These are phyloP conservation scores for Microplitis mediator DNA, from an alignment of 1,140 invertebrate species.

Conservation along the genomic window DNA sequence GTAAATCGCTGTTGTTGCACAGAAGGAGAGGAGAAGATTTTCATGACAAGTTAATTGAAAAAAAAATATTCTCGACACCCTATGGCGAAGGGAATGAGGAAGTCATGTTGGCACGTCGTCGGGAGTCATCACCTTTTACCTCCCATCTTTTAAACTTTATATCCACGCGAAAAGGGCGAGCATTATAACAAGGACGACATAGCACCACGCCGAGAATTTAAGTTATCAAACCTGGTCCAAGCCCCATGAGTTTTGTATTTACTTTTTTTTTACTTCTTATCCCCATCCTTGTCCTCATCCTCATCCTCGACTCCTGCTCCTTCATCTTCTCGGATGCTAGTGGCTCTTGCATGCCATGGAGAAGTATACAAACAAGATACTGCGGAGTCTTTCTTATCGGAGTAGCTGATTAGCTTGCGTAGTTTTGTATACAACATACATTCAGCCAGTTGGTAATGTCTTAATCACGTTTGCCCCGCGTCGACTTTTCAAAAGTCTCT, in stretches of 20 bases:
- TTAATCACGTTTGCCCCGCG: background rate
- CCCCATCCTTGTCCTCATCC: background rate
- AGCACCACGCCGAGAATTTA: background rate
- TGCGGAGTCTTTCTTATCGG: background rate
- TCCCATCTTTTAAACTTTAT: background rate
- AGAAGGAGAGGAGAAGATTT: background rate
- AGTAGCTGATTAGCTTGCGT: background rate
- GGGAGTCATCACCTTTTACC: conserved; percentile 9
- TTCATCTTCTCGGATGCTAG: too few species aligned
- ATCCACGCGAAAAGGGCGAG: background rate
- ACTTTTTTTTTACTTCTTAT: background rate
- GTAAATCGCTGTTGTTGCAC: too few species aligned
- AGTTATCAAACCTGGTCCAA: background rate
- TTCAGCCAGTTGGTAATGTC: background rate
- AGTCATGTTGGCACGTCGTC: conserved; percentile 7
- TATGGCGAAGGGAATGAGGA: conserved; percentile 17
- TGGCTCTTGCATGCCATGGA: background rate
- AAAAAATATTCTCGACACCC: background rate
- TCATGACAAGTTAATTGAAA: background rate
- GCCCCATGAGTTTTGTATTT: background rate
- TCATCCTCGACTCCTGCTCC: background rate
- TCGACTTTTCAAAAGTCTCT: background rate
- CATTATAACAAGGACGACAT: conserved; percentile 1
- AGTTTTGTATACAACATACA: background rate
- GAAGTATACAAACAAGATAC: background rate